These are phyloP conservation scores for Arenaria interpres DNA, from an alignment of 2,113 vertebrate genomes.

Conservation along the genomic window DNA sequence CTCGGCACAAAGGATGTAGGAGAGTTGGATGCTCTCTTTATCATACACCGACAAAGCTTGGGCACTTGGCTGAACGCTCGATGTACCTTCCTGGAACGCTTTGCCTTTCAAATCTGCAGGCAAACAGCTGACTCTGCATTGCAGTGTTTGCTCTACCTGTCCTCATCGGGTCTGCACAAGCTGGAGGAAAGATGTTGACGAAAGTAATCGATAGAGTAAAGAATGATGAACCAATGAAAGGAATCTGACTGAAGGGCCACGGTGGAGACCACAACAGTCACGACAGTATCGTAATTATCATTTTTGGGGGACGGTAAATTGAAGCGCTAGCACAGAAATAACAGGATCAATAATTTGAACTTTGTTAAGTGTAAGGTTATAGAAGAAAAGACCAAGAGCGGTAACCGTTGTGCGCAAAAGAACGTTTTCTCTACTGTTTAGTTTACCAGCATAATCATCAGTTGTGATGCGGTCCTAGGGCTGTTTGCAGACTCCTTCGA, in stretches of 20 bases:
- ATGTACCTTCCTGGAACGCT: constrained; percentile 17
- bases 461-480: not conserved
- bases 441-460: not conserved
- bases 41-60: not conserved
- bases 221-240: constrained; percentile 89
- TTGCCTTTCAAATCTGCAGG: constrained; percentile 68
- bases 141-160: constrained; percentile 66
- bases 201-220: constrained; percentile 89
- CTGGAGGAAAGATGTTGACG: constrained; percentile 79
- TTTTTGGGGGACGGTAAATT: constrained; percentile 10
- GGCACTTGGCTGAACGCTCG: not conserved
- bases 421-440: not conserved
- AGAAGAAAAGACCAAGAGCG: not conserved
- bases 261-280: constrained; percentile 67
- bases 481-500: not conserved
- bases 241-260: constrained; percentile 72
- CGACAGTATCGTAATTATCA: constrained; percentile 60
- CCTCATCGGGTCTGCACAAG: constrained; percentile 72
- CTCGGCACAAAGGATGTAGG: not conserved
- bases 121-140: constrained; percentile 78
- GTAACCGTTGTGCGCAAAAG: not conserved
- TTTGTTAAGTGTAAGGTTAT: constrained; percentile 1
- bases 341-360: constrained; percentile 59
- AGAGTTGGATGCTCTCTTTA: not conserved
- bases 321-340: constrained; percentile 57